Evolutionary conservation across 2,113 vertebrate species (phyloP).

Genomic region (Hippocampus barbouri): DNA sequence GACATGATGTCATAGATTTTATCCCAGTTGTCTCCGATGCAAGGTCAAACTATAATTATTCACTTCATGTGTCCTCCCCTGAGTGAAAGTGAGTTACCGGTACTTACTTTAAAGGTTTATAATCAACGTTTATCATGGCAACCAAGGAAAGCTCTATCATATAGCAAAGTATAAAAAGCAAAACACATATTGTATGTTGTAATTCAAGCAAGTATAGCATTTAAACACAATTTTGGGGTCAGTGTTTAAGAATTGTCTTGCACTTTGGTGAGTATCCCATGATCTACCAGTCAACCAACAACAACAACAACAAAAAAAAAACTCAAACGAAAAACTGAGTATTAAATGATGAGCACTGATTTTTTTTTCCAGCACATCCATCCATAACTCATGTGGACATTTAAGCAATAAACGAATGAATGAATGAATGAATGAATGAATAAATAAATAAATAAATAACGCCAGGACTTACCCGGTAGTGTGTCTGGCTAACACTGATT

Average conservation of each 20-base stretch:
- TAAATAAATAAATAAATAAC: too few species aligned
- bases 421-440: too few species aligned
- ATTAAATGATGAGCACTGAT: background rate
- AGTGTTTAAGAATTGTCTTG: too few species aligned
- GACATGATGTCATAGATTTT: conserved; percentile 11
- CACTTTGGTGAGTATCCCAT: too few species aligned
- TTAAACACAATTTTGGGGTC: background rate
- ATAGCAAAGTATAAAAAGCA: background rate
- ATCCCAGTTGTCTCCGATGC: conserved; percentile 31
- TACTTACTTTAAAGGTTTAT: conserved; percentile 26
- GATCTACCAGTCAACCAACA: background rate
- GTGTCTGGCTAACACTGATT: too few species aligned
- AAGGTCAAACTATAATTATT: conserved; percentile 50
- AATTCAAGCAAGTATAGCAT: background rate
- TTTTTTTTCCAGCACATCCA: background rate
- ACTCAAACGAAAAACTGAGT: background rate
- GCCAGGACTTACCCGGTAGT: too few species aligned
- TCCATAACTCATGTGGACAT: too few species aligned
- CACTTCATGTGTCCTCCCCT: conserved; percentile 21
- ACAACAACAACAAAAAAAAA: background rate
- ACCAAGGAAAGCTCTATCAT: conserved; percentile 5
- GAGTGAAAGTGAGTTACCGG: conserved; percentile 40
- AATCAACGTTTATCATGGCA: conserved; percentile 15
- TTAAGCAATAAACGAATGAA: background rate
- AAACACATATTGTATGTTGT: background rate